Base-by-base conservation (phyloP, 2,113 vertebrate species). In the Butorides virescens region DNA sequence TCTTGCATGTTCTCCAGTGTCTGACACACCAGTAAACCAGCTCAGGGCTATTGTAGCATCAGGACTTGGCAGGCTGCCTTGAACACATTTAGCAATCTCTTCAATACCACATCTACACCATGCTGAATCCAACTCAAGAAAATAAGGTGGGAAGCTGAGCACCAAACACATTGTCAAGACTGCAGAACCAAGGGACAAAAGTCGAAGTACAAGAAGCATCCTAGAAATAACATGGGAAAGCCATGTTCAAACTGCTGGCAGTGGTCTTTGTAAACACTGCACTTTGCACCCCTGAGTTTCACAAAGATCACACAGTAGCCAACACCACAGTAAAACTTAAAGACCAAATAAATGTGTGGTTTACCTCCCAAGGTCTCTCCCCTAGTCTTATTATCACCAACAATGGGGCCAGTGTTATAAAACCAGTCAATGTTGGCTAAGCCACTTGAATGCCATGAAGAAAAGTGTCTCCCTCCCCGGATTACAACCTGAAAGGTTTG, bases 401-500 rank as follows among this genome's bases (percentile, higher is more conserved):
- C 90, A 95, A 94, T 92, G 72, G 56, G 89, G 18, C n/a, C 55
- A 96, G 55, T 96, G 86, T 97, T 96, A 71, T 21, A 93, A 92
- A 93, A 96, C 49, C 22, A 93, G 72, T 53, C 75, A 53, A 2
- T 79, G 72, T 55, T 61, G 68, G 32, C 78, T 95, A 65, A 85
- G 44, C 29, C 47, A 59, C 59, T 96, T 92, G 42, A 74, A 81
- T 82, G 47, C 68, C 53, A 50, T 94, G 93, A 87, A 89, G 83
- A 94, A 77, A 95, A 97, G 68, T 55, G 73, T 76, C 66, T 85
- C 83, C 66, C 52, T 85, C 34, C 56, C 66, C 95, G 86, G 62
- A 84, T 84, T 94, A 86, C 75, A 95, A 95, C 70, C 58, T 91
- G 42, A 97, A 96, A 85, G 25, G 10, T 81, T 92, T 84, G 68